Evolutionary conservation across 1,140 invertebrate species (phyloP).

Genomic region (Acromyrmex heyeri): DNA sequence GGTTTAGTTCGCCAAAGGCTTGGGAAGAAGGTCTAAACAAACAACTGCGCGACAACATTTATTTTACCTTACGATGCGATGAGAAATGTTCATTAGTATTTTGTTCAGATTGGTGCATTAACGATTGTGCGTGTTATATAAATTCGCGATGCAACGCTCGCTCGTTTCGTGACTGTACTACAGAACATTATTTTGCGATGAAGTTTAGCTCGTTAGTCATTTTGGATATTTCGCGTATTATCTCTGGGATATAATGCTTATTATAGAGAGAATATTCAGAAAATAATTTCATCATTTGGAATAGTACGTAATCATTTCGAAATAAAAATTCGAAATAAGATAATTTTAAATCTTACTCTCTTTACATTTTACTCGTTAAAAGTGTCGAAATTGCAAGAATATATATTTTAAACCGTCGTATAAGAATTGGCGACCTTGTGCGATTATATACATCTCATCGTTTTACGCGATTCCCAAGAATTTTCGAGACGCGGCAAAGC

Average conservation of each 20-base stretch:
- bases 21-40: conserved; percentile 19
- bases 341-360: too few relatives aligned
- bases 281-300: background rate
- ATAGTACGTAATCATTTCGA: background rate
- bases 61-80: conserved; percentile 36
- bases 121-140: background rate
- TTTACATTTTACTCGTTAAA: background rate
- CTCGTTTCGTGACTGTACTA: background rate
- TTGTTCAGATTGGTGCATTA: conserved; percentile 1
- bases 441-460: conserved; percentile 14
- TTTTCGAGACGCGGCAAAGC: conserved; percentile 15
- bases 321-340: background rate
- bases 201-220: background rate
- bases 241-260: background rate
- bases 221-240: background rate
- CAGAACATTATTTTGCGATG: background rate
- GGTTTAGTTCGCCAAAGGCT: background rate
- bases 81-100: conserved; percentile 51
- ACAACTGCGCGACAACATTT: conserved; percentile 18
- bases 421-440: background rate
- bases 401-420: background rate
- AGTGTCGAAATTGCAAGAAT: background rate
- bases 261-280: background rate
- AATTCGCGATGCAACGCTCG: background rate
- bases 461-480: conserved; percentile 13